Percentiles rank a stretch among this genome's conserved stretches.
phyloP scores from a whole-genome alignment of 2,797 vertebrate genomes.

The Harpagifer antarcticus region DNA sequence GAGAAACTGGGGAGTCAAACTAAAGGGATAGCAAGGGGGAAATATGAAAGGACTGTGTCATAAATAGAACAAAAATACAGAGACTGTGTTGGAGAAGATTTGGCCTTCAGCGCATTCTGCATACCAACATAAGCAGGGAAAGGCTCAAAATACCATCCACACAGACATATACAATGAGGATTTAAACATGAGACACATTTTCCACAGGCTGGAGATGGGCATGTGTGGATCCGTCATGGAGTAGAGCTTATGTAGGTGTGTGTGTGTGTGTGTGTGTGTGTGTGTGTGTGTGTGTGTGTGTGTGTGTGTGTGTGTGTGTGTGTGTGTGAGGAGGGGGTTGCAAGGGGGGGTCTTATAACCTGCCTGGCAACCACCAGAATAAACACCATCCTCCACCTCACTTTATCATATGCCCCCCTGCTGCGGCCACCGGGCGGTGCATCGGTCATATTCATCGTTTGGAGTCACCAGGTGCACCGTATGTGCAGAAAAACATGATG shows the following conservation, averaged over 20 bases:
- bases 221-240: conserved; percentile 47
- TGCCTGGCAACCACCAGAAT: conserved; percentile 82
- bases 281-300: conserved; percentile 41
- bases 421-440: conserved; percentile 9
- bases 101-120: conserved; percentile 38
- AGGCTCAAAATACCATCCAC: conserved; percentile 49
- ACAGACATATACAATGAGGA: conserved; percentile 43
- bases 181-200: conserved; percentile 49
- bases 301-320: conserved; percentile 34
- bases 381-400: conserved; percentile 66
- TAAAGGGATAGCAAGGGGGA: conserved; percentile 38
- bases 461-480: conserved; percentile 31
- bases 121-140: conserved; percentile 49
- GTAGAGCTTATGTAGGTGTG: conserved; percentile 39
- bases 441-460: conserved; percentile 36
- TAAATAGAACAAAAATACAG: conserved; percentile 65
- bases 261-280: conserved; percentile 40
- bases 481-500: conserved; percentile 61
- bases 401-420: conserved; percentile 22
- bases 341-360: conserved; percentile 63
- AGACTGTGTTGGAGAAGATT: conserved; percentile 46
- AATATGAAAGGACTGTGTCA: conserved; percentile 57
- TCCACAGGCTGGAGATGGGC: conserved; percentile 28
- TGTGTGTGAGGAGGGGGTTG: conserved; percentile 6
- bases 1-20: conserved; percentile 65